Evolutionary conservation across 2,888 invertebrate genomes (phyloP).

Genomic region (Phengaris alcon): DNA sequence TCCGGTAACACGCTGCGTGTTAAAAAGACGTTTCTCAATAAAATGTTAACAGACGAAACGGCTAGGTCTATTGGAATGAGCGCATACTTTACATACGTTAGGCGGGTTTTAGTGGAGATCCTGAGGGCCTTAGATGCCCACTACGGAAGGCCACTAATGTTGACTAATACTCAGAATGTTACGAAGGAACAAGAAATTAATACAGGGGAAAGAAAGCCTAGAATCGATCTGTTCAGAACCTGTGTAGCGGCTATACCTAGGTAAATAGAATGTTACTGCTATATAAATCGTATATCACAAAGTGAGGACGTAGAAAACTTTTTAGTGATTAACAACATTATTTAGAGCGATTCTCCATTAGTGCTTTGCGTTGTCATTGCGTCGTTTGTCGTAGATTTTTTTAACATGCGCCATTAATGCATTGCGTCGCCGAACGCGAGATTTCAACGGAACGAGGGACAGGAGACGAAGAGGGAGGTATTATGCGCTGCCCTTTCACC

Average conservation of each 20-base stretch:
- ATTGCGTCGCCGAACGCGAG: too few species aligned
- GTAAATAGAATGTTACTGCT: conserved; percentile 42
- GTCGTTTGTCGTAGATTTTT: too few species aligned
- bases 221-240: conserved; percentile 98
- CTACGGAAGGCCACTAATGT: conserved; percentile 97
- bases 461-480: too few species aligned
- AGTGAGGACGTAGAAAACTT: background rate
- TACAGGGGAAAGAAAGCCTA: conserved; percentile 97
- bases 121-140: conserved; percentile 95
- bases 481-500: too few species aligned
- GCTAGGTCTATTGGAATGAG: conserved; percentile 98
- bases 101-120: conserved; percentile 97
- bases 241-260: conserved; percentile 98
- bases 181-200: conserved; percentile 97
- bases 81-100: conserved; percentile 96
- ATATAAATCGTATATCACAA: background rate
- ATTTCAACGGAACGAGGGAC: too few species aligned
- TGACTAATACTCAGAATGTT: conserved; percentile 96
- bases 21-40: conserved; percentile 97
- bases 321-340: background rate
- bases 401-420: too few species aligned
- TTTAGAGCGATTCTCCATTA: too few species aligned
- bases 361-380: too few species aligned
- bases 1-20: conserved; percentile 96
- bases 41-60: conserved; percentile 97